phyloP scores from a whole-genome alignment of 2,113 vertebrate species.

The Odobenus rosmarus region DNA sequence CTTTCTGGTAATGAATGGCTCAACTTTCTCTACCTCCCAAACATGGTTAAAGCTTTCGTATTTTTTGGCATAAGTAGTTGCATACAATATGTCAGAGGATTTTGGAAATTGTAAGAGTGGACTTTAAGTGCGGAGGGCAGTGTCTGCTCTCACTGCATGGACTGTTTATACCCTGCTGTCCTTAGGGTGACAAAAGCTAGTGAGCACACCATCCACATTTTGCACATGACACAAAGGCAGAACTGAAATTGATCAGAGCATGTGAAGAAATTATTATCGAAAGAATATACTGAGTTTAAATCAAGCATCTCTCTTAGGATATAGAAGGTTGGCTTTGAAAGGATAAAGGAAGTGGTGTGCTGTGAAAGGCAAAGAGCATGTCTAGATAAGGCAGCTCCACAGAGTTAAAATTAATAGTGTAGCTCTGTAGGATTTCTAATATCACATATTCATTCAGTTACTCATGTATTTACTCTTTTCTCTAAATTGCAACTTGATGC shows the following conservation, averaged over 20 bases:
- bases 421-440: background rate
- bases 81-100: background rate
- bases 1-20: background rate
- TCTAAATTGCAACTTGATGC: background rate
- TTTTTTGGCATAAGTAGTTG: background rate
- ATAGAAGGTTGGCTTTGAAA: background rate
- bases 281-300: background rate
- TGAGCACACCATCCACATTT: background rate
- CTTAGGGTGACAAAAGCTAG: background rate
- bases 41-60: background rate
- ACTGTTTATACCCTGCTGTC: background rate
- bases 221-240: background rate
- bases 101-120: background rate
- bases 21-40: background rate
- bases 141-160: background rate
- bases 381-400: background rate
- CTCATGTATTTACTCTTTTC: background rate
- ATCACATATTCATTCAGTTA: background rate
- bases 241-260: background rate
- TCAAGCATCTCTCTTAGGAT: background rate
- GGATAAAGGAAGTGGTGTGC: background rate
- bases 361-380: background rate
- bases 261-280: background rate
- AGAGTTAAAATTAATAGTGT: background rate
- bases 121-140: background rate